Evolutionary conservation across 2,888 invertebrate species (phyloP).

Genomic region (Lasiommata megera): DNA sequence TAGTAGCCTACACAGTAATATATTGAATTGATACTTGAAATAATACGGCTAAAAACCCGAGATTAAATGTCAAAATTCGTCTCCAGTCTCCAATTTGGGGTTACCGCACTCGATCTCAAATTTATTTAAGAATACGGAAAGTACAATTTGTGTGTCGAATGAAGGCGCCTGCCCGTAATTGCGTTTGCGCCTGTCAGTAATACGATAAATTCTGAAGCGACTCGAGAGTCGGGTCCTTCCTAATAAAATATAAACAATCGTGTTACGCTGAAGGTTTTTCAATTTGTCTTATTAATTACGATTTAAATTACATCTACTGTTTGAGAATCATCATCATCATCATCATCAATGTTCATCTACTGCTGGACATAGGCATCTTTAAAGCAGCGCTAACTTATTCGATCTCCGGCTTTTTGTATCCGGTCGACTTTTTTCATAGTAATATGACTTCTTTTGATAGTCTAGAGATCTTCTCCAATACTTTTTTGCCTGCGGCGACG

Average conservation of each 20-base stretch:
- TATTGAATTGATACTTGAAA: neutral
- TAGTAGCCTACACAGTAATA: neutral
- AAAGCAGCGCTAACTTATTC: too few species aligned
- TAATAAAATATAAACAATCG: constrained; percentile 40
- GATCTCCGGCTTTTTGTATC: too few species aligned
- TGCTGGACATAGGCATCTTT: neutral
- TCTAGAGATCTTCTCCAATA: too few species aligned
- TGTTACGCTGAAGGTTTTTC: constrained; percentile 10
- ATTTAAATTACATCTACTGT: neutral
- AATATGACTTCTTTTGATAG: too few species aligned
- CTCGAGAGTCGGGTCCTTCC: constrained; percentile 23
- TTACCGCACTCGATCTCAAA: constrained; percentile 32
- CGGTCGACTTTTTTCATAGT: too few species aligned
- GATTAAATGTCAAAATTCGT: constrained; percentile 2
- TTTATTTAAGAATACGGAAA: constrained; percentile 31
- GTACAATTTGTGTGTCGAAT: constrained; percentile 30
- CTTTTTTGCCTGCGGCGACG: too few species aligned
- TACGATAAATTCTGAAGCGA: constrained; percentile 36
- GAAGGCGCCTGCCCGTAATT: constrained; percentile 35
- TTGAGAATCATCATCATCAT: too few species aligned
- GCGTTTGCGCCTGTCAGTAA: constrained; percentile 38
- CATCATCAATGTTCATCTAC: neutral
- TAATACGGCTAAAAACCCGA: neutral
- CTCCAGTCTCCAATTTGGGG: constrained; percentile 16
- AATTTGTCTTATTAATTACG: constrained; percentile 3